These are phyloP conservation scores for Pristionchus japonicus DNA, from an alignment of 2,888 invertebrate species.

Conservation along the genomic window DNA sequence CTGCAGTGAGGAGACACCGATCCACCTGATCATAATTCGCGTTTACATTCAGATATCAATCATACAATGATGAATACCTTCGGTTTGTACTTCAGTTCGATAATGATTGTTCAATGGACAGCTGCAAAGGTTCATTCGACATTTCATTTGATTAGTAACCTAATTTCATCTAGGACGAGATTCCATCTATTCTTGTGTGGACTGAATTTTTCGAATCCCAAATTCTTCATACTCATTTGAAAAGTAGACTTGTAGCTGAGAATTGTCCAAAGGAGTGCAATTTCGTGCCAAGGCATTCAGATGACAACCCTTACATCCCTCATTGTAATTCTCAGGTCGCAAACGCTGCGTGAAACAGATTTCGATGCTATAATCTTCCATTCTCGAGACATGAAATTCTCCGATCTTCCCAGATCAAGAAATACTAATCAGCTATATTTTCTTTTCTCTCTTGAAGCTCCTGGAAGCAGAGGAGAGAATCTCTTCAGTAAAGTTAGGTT, in stretches of 20 bases:
- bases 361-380: not conserved
- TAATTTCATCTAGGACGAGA: too few species aligned
- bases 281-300: not conserved
- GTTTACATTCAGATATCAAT: too few species aligned
- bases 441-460: not conserved
- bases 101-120: too few species aligned
- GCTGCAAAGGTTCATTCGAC: too few species aligned
- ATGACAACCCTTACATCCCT: too few species aligned
- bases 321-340: too few species aligned
- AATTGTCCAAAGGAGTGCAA: not conserved
- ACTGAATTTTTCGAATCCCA: not conserved
- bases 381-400: not conserved
- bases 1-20: too few species aligned
- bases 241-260: not conserved
- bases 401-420: not conserved
- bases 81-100: too few species aligned
- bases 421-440: not conserved
- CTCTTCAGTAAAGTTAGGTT: not conserved
- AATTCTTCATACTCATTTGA: not conserved
- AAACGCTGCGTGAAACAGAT: too few species aligned
- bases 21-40: too few species aligned
- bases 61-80: too few species aligned
- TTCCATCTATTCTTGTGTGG: not conserved
- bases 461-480: not conserved
- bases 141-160: too few species aligned